Evolutionary conservation across 1,140 invertebrate species (phyloP).

Genomic region (Drosophila setifemur): DNA sequence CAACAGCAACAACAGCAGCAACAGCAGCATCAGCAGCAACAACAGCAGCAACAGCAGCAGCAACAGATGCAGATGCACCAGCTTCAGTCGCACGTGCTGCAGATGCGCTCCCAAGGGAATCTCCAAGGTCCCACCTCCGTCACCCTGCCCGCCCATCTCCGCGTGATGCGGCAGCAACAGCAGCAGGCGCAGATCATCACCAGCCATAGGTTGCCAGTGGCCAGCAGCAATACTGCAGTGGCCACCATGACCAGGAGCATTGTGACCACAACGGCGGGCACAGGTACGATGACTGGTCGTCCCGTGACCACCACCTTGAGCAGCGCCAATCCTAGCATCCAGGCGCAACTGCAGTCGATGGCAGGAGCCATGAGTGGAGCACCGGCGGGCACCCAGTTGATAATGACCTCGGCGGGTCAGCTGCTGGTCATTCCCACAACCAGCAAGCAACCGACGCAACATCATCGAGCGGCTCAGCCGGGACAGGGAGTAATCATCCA

Average conservation of each 20-base stretch:
- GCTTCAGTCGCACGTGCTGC: conserved; percentile 43
- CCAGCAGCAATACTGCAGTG: conserved; percentile 35
- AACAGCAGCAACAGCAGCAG: conserved; percentile 39
- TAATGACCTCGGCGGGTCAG: conserved; percentile 81
- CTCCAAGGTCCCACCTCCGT: conserved; percentile 85
- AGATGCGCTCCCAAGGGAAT: conserved; percentile 72
- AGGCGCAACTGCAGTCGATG: conserved; percentile 59
- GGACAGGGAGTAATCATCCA: conserved; percentile 39
- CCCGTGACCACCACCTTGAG: conserved; percentile 38
- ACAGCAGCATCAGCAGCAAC: too few relatives aligned
- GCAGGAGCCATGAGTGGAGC: conserved; percentile 14
- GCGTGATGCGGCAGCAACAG: conserved; percentile 29
- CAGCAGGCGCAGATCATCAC: conserved; percentile 31
- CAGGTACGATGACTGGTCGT: conserved; percentile 29
- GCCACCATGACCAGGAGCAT: conserved; percentile 54
- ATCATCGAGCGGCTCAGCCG: conserved; percentile 21
- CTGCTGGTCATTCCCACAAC: conserved; percentile 83
- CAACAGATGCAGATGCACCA: conserved; percentile 37
- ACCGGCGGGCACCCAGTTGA: conserved; percentile 65
- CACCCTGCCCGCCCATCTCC: conserved; percentile 86
- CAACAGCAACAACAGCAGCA: conserved; percentile 38
- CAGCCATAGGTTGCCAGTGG: conserved; percentile 29
- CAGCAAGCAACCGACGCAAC: conserved; percentile 57
- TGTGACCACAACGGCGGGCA: conserved; percentile 54
- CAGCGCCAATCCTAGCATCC: conserved; percentile 25